A percentile compares a stretch with the other conserved stretches of the same genome.
Conservation (phyloP, 2,888 invertebrate genomes). For the Hedychridium roseum region DNA sequence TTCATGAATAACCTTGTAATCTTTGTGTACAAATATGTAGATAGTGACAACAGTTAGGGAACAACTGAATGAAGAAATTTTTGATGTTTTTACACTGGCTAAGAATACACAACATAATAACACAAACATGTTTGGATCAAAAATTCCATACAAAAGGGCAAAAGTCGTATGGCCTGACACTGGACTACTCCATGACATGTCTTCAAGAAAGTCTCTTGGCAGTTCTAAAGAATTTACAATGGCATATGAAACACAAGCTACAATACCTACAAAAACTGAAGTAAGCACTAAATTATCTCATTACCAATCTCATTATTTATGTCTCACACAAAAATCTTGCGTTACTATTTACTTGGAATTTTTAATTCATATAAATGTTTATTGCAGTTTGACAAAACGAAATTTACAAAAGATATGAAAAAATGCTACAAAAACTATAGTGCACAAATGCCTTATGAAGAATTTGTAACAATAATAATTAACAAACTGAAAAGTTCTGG, state of each 20-base stretch:
- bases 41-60: slow-evolving; percentile 15
- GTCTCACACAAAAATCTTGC: slow-evolving; percentile 1
- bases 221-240: slow-evolving; percentile 48
- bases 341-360: slow-evolving; percentile 6
- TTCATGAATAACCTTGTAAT: not conserved
- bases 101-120: slow-evolving; percentile 15
- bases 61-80: slow-evolving; percentile 40
- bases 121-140: slow-evolving; percentile 39
- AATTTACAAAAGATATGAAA: slow-evolving; percentile 68
- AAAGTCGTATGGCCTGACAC: slow-evolving; percentile 50
- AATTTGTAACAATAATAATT: slow-evolving; percentile 70
- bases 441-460: slow-evolving; percentile 66
- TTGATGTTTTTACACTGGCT: slow-evolving; percentile 34
- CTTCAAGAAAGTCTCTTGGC: slow-evolving; percentile 23
- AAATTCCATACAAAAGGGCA: slow-evolving; percentile 44
- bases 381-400: slow-evolving; percentile 68
- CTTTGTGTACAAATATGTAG: slow-evolving; percentile 18
- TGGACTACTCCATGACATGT: slow-evolving; percentile 47
- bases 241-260: slow-evolving; percentile 36
- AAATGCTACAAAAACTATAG: slow-evolving; percentile 64
- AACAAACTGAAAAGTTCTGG: slow-evolving; percentile 67
- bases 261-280: slow-evolving; percentile 26
- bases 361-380: slow-evolving; percentile 5
- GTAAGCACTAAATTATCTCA: slow-evolving; percentile 25
- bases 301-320: slow-evolving; percentile 1